Evolutionary conservation across 1,140 invertebrate genomes (phyloP).

Genomic region (Trichomalopsis sarcophagae): DNA sequence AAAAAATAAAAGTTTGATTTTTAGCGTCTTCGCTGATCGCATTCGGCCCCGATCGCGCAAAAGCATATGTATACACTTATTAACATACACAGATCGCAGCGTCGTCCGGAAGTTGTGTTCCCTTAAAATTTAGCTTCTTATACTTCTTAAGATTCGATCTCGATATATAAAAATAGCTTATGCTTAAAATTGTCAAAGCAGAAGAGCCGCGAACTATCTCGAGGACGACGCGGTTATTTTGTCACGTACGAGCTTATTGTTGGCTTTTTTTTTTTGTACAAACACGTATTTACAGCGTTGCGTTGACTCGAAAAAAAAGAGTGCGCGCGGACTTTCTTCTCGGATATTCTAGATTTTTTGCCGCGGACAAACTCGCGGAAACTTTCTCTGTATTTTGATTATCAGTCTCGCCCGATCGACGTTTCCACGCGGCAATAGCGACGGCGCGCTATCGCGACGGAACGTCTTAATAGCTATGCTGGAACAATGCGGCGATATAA

Average conservation of each 20-base stretch:
- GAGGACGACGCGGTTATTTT: slow-evolving; percentile 3
- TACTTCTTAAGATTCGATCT: neutral
- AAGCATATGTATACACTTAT: neutral
- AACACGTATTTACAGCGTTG: slow-evolving; percentile 33
- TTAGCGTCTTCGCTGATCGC: neutral
- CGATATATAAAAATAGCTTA: neutral
- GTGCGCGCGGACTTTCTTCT: slow-evolving; percentile 30
- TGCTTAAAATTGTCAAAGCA: neutral
- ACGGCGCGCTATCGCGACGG: too few relatives aligned
- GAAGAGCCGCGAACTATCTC: slow-evolving; percentile 2
- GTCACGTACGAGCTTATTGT: neutral
- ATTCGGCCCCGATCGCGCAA: slow-evolving; percentile 12
- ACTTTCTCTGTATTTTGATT: neutral
- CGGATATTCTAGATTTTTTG: neutral
- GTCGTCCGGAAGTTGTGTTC: neutral
- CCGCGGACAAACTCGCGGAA: neutral
- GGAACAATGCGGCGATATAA: neutral
- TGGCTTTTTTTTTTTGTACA: slow-evolving; percentile 1
- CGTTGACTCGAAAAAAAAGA: slow-evolving; percentile 21
- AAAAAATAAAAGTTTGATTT: slow-evolving; percentile 30
- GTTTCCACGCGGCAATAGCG: neutral
- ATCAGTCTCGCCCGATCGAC: neutral
- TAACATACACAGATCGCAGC: neutral
- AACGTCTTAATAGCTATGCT: neutral
- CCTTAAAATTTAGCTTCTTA: neutral